Evolutionary conservation across 2,888 invertebrate species (phyloP), one percentile per base, ranked within the genome.

Genomic region (Bedellia somnulentella): DNA sequence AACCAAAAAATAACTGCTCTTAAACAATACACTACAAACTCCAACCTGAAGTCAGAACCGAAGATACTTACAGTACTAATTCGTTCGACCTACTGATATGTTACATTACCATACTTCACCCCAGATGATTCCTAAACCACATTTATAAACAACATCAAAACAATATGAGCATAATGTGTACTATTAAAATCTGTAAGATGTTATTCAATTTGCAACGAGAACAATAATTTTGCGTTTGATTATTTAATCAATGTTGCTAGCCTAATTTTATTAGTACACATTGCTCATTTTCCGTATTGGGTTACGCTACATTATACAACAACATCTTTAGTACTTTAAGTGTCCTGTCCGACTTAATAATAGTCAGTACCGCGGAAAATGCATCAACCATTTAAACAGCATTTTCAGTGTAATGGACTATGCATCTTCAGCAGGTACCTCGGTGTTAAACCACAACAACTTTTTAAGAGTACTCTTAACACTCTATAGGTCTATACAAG

Each of bases 41-140:
- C 23, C 43, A 39, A 35, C 13, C 30, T 31, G 32, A 31, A 36
- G 63, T 62, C 67, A 68, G 67, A 59, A 57, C 58, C 57, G 58
- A 68, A 71, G 71, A 71, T 70, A 75, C 75, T 73, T 71, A 75
- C 52, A 73, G 73, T 70, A 75, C 75, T 75, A 70, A 58, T 49
- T 56, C 50, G 52, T 54, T 46, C 59, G 51, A 59, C n/a, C 58
- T 52, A 52, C 48, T 71, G 75, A 75, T 75, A 75, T 75, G 73
- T 70, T 49, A 49, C 52, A 56, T 52, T 41, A 35, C 26, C 24
- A 29, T 17, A 16, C 16, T 30, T 17, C 21, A 21, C 57, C 63
- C 66, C 57, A 56, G 52, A 53, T 55, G 70, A 71, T 73, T 73
- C 73, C 71, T 68, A 66, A 67, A 51, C 53, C 68, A 71, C 67